Evolutionary conservation across 2,888 invertebrate genomes (phyloP), one percentile per base, ranked within the genome.

Genomic region (Caenorhabditis imperialis): DNA sequence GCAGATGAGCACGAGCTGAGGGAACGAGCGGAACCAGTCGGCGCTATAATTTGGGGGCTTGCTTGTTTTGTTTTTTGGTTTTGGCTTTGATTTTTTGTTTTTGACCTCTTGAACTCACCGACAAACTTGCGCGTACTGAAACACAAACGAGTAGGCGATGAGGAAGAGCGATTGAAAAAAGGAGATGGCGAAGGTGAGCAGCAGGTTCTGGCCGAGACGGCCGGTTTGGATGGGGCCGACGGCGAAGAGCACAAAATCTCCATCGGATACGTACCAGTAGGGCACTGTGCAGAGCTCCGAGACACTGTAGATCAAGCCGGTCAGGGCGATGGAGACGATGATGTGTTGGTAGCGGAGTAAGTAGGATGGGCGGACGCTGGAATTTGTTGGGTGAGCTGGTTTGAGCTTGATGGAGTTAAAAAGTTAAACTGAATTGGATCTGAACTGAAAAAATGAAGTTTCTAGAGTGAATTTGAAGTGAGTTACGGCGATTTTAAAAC

Each of bases 211-310:
- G 25, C 47, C 54, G 40, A 63, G 10, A 8, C 54, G 18, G 6
- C 54, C 54, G 4, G 12, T 18, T 22, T 54, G 37, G 33, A 63
- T 40, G 40, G 63, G 54, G 38, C 63, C 63, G 27, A 63, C 63
- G 6, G 54, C 54, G 54, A 63, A 63, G 12, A 63, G 54, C 0
- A 63, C 54, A 27, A 63, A 63, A 18, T 63, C 63, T 12, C 63
- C 63, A 12, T 63, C 63, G 2, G 63, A 54, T 2, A 63, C 54
- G 16, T 63, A 63, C 63, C 63, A 63, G n/a, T 63, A 63, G 12
- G 63, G 63, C 18, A 63, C 63, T 22, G 63, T 54, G 27, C 63
- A 63, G 27, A 63, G 40, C 54, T 63, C 63, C 47, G 54, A 63
- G 18, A 63, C 18, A 55, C 63, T 63, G 54, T 63, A 63, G 27